Percentiles rank a stretch among this genome's conserved stretches.
Conservation (phyloP, 53 echinoderm and acorn worm species). For the Crossaster papposus region DNA sequence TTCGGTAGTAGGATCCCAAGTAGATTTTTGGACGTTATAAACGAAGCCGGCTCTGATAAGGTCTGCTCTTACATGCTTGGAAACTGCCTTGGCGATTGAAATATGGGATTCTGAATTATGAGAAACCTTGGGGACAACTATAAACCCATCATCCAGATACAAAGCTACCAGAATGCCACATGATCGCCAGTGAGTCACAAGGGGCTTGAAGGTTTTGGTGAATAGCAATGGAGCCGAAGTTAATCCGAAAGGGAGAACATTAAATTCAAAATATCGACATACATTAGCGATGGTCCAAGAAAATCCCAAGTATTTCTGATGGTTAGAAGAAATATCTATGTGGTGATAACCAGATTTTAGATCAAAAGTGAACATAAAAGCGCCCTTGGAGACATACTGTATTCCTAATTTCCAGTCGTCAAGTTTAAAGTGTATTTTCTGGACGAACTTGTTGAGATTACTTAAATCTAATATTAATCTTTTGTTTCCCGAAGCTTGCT, state of each 20-base stretch:
- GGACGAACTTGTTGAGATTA: conserved; percentile 15
- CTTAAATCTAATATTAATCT: conserved; percentile 40
- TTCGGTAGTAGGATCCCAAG: background rate
- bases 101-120: background rate
- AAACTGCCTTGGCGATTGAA: background rate
- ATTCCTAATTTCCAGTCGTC: conserved; percentile 41
- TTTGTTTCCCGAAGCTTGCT: conserved; percentile 19
- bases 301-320: background rate
- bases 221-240: conserved; percentile 3
- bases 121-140: too few species aligned
- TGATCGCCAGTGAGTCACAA: conserved; percentile 24
- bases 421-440: conserved; percentile 1
- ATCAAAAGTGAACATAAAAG: conserved; percentile 12
- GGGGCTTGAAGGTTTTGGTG: conserved; percentile 16
- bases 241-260: conserved; percentile 15
- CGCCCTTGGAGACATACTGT: background rate
- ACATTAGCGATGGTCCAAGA: background rate
- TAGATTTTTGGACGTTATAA: conserved; percentile 6
- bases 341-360: conserved; percentile 46
- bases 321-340: background rate
- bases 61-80: conserved; percentile 2
- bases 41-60: background rate
- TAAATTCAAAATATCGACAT: background rate
- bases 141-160: background rate
- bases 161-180: background rate